Base-by-base conservation (phyloP, 2,113 vertebrate species). In the Martes martes region DNA sequence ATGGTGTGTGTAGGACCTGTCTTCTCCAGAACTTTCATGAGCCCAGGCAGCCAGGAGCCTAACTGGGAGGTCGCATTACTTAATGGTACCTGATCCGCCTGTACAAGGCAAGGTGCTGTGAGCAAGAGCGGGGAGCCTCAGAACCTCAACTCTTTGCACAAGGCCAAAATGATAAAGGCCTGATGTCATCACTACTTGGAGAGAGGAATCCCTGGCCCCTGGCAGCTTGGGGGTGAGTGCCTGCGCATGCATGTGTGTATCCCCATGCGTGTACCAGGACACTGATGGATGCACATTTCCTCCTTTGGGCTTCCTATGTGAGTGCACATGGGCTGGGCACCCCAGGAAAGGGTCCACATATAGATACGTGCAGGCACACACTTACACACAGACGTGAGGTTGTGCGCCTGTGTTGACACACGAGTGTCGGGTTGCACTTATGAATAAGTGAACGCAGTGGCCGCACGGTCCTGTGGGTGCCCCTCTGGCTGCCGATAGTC, bases 371-470 rank as follows among this genome's bases (percentile, higher is more conserved):
- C 3, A 24, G 4, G 28, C 0, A 3, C 36, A 42, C 28, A 52
- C 11, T 7, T 50, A 19, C 6, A 21, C 6, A 7, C 26, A 67
- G 47, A 2, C 2, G 7, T 63, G 55, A 71, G 36, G 39, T 76
- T 86, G 31, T 36, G 16, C 71, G 6, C 31, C 78, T 45, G 15
- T 9, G 23, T 33, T 13, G 28, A 14, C 24, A 3, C 7, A 15
- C 39, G 55, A 52, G n/a, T 4, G 4, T 26, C 8, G 9, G 31
- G 36, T 59, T 39, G 42, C 21, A 65, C 2, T 28, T 74, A 16
- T 0, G 2, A 36, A 52, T 0, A 0, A 28, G 47, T 47, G 39
- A 57, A 47, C 0, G 0, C 55, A 18, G 42, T 31, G 2, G 21
- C 36, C 10, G 0, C 63, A 28, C 19, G 8, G 63, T 57, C 57